Evolutionary conservation across 2,888 invertebrate genomes (phyloP).

Genomic region (Germaria angustata): DNA sequence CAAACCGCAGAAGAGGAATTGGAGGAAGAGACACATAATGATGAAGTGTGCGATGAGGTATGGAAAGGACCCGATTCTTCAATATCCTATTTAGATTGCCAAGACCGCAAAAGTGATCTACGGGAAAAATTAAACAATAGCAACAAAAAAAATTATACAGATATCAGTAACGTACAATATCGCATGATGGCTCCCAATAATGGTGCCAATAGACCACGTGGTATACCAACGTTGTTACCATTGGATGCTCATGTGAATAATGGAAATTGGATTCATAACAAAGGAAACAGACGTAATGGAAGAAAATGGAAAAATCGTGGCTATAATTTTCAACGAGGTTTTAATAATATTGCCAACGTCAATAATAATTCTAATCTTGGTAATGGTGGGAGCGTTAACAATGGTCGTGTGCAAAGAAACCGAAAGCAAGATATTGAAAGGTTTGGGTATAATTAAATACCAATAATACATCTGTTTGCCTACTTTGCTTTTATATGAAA

Average conservation of each 20-base stretch:
- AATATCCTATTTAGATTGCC: constrained; percentile 59
- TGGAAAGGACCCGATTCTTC: constrained; percentile 68
- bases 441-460: constrained; percentile 41
- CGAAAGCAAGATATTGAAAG: constrained; percentile 57
- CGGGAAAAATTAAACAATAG: constrained; percentile 62
- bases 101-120: constrained; percentile 53
- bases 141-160: background rate
- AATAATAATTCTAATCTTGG: background rate
- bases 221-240: constrained; percentile 71
- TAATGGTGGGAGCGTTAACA: constrained; percentile 8
- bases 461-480: too few species aligned
- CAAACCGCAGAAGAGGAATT: constrained; percentile 3
- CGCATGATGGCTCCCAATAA: constrained; percentile 70
- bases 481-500: background rate
- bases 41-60: constrained; percentile 30
- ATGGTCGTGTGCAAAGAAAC: constrained; percentile 65
- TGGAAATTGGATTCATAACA: constrained; percentile 16
- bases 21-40: background rate
- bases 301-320: constrained; percentile 10
- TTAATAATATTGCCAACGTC: background rate
- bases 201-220: constrained; percentile 68
- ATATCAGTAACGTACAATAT: constrained; percentile 49
- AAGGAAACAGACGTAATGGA: constrained; percentile 34
- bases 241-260: constrained; percentile 45
- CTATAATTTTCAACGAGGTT: constrained; percentile 5